These are phyloP conservation scores for Erynnis tages DNA, from an alignment of 2,888 invertebrate species.

Conservation along the genomic window DNA sequence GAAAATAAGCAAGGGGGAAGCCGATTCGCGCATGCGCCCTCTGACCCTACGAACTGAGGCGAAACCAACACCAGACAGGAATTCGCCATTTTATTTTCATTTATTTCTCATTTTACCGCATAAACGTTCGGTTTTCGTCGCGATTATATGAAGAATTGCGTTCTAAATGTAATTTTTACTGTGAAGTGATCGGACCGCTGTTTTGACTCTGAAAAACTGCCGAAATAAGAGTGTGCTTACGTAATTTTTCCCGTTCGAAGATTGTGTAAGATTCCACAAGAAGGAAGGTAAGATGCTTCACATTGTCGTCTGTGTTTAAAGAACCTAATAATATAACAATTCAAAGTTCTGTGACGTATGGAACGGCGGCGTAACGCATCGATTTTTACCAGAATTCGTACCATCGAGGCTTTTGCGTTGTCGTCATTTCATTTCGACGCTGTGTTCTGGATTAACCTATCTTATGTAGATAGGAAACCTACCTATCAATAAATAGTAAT, in stretches of 20 bases:
- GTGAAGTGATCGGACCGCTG: slow-evolving; percentile 35
- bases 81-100: slow-evolving; percentile 65
- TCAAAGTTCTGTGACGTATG: no score
- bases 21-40: slow-evolving; percentile 56
- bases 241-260: slow-evolving; percentile 44
- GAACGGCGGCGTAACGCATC: no score
- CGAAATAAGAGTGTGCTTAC: slow-evolving; percentile 39
- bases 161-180: slow-evolving; percentile 24
- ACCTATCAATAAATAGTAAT: no score
- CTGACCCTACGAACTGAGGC: slow-evolving; percentile 36
- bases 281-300: slow-evolving; percentile 39
- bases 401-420: no score
- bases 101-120: slow-evolving; percentile 48
- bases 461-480: no score
- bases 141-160: slow-evolving; percentile 27
- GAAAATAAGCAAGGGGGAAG: slow-evolving; percentile 40
- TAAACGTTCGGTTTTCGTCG: slow-evolving; percentile 36
- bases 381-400: no score
- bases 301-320: neutral
- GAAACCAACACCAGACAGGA: slow-evolving; percentile 55
- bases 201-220: slow-evolving; percentile 18
- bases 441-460: no score
- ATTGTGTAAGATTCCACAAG: slow-evolving; percentile 35
- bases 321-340: no score
- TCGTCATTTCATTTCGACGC: no score